These are phyloP conservation scores for Pseudomyrmex gracilis DNA, from an alignment of 1,140 invertebrate species.

Conservation along the genomic window DNA sequence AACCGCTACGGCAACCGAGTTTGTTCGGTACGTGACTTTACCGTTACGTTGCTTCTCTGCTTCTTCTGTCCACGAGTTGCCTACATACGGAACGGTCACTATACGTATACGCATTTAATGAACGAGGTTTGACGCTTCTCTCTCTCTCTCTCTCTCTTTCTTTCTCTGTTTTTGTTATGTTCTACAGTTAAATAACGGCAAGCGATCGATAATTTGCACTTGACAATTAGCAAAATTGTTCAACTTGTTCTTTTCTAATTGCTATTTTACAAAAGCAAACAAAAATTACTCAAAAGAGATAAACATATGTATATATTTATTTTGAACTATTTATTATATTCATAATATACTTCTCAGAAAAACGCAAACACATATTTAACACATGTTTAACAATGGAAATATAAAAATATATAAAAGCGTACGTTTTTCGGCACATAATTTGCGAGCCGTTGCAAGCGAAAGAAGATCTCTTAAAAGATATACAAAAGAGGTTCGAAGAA, in stretches of 20 bases:
- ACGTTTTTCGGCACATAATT: constrained; percentile 58
- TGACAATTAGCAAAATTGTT: background rate
- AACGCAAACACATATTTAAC: background rate
- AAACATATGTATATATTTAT: no score
- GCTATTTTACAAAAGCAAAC: constrained; percentile 10
- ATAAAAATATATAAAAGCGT: background rate
- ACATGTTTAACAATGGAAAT: background rate
- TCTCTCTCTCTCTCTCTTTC: constrained; percentile 21
- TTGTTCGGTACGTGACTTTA: constrained; percentile 81
- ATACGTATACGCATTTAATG: constrained; percentile 67
- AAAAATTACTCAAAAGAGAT: background rate
- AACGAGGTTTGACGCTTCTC: constrained; percentile 71
- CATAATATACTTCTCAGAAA: no score
- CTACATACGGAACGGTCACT: constrained; percentile 71
- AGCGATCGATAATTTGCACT: constrained; percentile 11
- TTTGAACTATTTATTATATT: no score
- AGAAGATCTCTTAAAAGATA: constrained; percentile 59
- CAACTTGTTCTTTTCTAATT: no score
- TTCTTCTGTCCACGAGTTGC: constrained; percentile 74
- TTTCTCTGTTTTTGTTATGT: background rate
- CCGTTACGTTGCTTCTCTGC: constrained; percentile 78
- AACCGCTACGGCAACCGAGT: constrained; percentile 78
- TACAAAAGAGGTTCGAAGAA: constrained; percentile 26
- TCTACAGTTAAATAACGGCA: background rate
- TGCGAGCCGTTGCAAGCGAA: constrained; percentile 63